Evolutionary conservation across 2,113 vertebrate genomes (phyloP).

Genomic region (Nyctereutes procyonoides): DNA sequence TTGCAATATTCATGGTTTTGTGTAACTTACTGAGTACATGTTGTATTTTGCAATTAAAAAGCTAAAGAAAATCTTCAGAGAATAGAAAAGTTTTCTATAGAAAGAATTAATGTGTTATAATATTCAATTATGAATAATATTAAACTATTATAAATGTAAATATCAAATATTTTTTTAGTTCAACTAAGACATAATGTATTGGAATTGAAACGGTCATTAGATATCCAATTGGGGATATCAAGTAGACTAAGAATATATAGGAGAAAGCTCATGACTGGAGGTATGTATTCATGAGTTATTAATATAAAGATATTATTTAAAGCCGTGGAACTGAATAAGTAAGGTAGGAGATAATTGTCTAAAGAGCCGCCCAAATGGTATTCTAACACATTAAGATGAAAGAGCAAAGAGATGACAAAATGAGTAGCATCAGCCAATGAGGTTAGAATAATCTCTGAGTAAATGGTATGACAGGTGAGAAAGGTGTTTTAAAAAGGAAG

Average conservation of each 20-base stretch:
- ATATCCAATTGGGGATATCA: neutral
- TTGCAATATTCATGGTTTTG: neutral
- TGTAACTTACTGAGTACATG: neutral
- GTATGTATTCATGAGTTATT: neutral
- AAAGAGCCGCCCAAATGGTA: neutral
- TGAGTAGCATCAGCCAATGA: neutral
- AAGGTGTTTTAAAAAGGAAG: neutral
- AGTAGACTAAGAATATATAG: neutral
- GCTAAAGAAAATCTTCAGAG: neutral
- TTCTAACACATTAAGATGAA: neutral
- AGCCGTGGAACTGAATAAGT: neutral
- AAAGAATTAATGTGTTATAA: neutral
- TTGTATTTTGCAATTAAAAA: neutral
- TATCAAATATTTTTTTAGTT: neutral
- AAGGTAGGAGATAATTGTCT: neutral
- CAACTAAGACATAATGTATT: neutral
- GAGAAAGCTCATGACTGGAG: neutral
- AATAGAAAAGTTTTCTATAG: neutral
- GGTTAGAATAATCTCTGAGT: neutral
- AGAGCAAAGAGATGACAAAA: neutral
- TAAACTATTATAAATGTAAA: neutral
- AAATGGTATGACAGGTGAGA: neutral
- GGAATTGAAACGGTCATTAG: neutral
- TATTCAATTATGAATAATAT: neutral
- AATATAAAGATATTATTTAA: neutral